phyloP scores from a whole-genome alignment of 2,113 vertebrate genomes.

The Emberiza fucata region DNA sequence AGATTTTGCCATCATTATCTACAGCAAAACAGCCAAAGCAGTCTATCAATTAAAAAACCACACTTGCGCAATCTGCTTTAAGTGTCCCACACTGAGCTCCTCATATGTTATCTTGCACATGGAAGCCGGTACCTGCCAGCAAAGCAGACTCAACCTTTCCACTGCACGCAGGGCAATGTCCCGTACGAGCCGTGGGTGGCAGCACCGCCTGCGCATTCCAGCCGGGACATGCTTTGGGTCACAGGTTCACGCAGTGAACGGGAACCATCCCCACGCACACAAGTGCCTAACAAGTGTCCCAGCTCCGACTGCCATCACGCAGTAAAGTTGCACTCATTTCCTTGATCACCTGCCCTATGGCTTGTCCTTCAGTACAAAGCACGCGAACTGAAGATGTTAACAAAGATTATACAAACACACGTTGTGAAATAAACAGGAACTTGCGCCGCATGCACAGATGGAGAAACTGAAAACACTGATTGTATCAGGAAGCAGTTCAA shows the following conservation, averaged over 20 bases:
- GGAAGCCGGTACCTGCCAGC: not conserved
- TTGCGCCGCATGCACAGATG: not conserved
- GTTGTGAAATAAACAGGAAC: not conserved
- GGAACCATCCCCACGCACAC: not conserved
- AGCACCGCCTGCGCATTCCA: slow-evolving; percentile 4
- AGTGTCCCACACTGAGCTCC: not conserved
- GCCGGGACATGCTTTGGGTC: not conserved
- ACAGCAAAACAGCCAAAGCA: not conserved
- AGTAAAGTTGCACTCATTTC: not conserved
- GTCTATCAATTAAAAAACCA: not conserved
- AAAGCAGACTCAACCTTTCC: not conserved
- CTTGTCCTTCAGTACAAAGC: not conserved
- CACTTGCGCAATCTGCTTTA: not conserved
- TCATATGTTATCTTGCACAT: not conserved
- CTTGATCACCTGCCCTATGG: not conserved
- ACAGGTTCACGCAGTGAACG: not conserved
- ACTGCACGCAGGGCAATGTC: not conserved
- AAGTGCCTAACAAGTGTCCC: not conserved
- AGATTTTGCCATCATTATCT: not conserved
- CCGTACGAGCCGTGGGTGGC: not conserved
- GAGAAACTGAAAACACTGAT: not conserved
- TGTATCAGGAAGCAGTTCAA: not conserved
- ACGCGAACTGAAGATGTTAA: not conserved
- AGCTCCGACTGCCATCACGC: not conserved
- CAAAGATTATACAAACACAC: not conserved